Conservation (phyloP, 2,113 vertebrate genomes). For the Cebus imitator region DNA sequence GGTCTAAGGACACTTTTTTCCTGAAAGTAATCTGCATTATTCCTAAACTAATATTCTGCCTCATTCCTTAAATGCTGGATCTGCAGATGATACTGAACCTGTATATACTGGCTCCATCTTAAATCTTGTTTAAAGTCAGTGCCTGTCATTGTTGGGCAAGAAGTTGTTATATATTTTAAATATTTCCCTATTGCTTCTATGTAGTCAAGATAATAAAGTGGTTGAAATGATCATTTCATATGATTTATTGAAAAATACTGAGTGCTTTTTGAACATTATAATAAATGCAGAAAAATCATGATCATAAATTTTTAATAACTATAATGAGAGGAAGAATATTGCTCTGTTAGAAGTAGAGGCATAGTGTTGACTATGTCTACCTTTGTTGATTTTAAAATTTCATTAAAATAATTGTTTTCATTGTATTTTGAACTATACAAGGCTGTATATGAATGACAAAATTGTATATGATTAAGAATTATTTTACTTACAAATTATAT, state of each 20-base stretch:
- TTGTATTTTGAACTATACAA: not conserved
- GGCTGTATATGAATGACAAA: not conserved
- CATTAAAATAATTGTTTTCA: not conserved
- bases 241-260: not conserved
- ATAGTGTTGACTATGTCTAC: not conserved
- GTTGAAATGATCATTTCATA: not conserved
- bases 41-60: not conserved
- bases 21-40: not conserved
- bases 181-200: not conserved
- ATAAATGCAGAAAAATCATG: not conserved
- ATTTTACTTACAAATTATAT: not conserved
- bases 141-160: not conserved
- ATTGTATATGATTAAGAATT: not conserved
- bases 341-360: not conserved
- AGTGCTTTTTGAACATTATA: not conserved
- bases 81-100: not conserved
- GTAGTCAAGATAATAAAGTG: not conserved
- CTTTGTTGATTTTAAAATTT: not conserved
- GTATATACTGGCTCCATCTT: not conserved
- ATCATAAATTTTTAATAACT: not conserved
- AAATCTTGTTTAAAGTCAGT: not conserved
- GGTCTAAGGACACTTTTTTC: not conserved
- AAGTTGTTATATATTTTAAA: not conserved
- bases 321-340: not conserved
- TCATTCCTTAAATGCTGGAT: not conserved